Percentiles rank a stretch among this genome's conserved stretches.
phyloP scores from a whole-genome alignment of 2,797 vertebrate species.

The Pseudochirops corinnae region DNA sequence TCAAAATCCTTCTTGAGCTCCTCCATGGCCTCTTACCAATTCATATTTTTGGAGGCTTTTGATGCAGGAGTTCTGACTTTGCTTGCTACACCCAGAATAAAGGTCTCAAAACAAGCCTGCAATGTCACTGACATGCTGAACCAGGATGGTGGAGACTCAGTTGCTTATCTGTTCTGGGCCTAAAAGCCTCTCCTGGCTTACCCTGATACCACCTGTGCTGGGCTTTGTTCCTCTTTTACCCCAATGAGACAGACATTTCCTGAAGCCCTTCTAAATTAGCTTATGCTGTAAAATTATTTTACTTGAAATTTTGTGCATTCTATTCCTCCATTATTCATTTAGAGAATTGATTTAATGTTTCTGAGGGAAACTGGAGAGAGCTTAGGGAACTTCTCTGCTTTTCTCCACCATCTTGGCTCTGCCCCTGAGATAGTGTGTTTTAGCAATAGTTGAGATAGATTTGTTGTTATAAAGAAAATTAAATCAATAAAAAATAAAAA shows the following conservation, averaged over 20 bases:
- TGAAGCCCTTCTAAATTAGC: neutral
- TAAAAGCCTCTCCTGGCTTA: neutral
- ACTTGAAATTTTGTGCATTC: neutral
- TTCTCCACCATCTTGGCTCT: neutral
- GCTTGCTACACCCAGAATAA: rapidly evolving
- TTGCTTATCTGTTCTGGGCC: neutral
- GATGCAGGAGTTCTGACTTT: neutral
- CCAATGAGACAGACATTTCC: neutral
- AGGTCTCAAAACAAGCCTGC: neutral
- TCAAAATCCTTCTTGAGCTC: too few species aligned
- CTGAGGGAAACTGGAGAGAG: neutral
- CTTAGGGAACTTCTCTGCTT: neutral
- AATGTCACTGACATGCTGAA: neutral
- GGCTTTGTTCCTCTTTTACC: neutral
- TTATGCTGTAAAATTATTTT: neutral
- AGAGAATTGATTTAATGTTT: neutral
- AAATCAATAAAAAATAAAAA: neutral
- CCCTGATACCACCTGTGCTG: rapidly evolving
- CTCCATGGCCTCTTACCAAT: too few species aligned
- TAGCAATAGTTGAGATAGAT: neutral
- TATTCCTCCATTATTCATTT: neutral
- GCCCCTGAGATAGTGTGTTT: neutral
- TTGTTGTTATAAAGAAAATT: neutral
- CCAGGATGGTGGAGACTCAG: neutral
- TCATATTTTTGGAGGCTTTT: too few species aligned